Base-by-base conservation (phyloP, 2,888 invertebrate genomes). In the Eupithecia vulgata region DNA sequence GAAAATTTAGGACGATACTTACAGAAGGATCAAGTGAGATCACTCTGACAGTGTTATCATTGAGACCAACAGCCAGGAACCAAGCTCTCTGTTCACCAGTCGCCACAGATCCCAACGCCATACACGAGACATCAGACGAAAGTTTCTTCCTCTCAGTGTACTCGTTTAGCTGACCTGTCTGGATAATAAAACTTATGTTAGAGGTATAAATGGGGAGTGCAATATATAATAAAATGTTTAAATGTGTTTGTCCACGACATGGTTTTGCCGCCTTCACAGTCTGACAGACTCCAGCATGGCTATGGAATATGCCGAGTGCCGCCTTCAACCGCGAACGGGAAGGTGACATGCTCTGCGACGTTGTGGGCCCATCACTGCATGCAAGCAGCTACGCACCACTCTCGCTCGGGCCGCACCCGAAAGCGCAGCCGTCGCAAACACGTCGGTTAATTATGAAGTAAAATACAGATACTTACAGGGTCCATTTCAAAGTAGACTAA, bases 401-500 rank as follows among this genome's bases (percentile, higher is more conserved):
- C 84, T 89, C 79, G 76, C 88, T 79, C 64, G 73, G 84, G 80
- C 73, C 79, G 80, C 85, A 76, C 91, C 90, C 89, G 86, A 85
- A 86, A 79, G 90, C 84, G 83, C 79, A 78, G 30, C 83, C 85
- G 80, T 68, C 79, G 84, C 87, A 86, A 90, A 89, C 84, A 92
- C 92, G 91, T 93, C 93, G 91, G 81, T 72, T 61, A 73, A 42
- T 48, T 13, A 71, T 62, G 8, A 8, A 30, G 15, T 52, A 45
- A 72, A 17, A 17, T 34, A 34, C 25, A 61, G 15, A 61, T 34
- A 89, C 97, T 96, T 96, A 99, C 99, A 81, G 98, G 97, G 91
- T 99, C 99, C 99, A 99, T 98, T 95, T 99, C 99, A 90, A 99
- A 99, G 94, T 99, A 99, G 62, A 99, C 99, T 75, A 99, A 95